Evolutionary conservation across 2,113 vertebrate species (phyloP), one percentile per base, ranked within the genome.

Genomic region (Callochromis pleurospilus): DNA sequence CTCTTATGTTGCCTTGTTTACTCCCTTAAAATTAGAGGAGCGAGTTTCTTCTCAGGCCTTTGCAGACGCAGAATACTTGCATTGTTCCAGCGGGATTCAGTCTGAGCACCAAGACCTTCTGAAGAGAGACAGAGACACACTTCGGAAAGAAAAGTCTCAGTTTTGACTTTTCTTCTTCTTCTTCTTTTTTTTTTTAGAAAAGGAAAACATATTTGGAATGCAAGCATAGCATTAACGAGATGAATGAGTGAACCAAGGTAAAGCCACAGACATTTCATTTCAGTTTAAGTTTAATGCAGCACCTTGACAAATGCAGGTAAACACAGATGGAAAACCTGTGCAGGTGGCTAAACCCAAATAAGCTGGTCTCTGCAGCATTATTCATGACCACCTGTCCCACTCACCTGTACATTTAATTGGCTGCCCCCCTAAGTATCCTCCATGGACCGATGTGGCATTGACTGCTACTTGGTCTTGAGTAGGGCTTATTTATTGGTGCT

Each of bases 401-500:
- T 89, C 60, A 62, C 87, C 86, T 77, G 80, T 62, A 55, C 83
- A 47, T 91, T 87, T 92, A 89, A 93, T 90, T 88, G 89, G 79
- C 85, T 82, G 62, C 8, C 47, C 85, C 54, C 79, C 29, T 81
- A 90, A 90, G 79, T 86, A 65, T 92, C 91, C 89, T 89, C 82
- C 60, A n/a, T 9, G 79, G 51, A 86, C 56, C 86, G 3, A 53
- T 15, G 33, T 84, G 77, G 26, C 60, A 83, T 85, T 70, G 54
- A 56, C 84, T 86, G 24, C 84, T 55, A 15, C 65, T 83, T 79
- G 65, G 84, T 88, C 24, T 51, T 60, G 40, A 91, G 86, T 53
- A 4, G 26, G 29, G 26, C 40, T 87, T 88, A 91, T 93, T 94
- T 93, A 94, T 92, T 62, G 31, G n/a, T 86, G 88, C 92, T 91